phyloP scores from a whole-genome alignment of 2,888 invertebrate genomes.

The Halictus ligatus region DNA sequence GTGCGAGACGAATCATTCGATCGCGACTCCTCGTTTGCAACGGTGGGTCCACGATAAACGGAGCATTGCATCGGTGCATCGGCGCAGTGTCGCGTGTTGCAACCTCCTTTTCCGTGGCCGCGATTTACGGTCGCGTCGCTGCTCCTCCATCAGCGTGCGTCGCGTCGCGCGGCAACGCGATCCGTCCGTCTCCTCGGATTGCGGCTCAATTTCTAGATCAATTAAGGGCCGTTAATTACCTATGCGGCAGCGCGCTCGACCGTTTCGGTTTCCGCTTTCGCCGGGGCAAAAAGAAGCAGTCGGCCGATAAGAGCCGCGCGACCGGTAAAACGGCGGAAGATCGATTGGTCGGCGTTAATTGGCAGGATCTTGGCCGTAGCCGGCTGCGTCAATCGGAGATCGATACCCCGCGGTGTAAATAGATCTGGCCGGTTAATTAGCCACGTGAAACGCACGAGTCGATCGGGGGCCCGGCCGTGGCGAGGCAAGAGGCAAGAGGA shows the following conservation, averaged over 20 bases:
- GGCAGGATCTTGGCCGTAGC: constrained; percentile 61
- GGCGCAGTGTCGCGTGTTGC: background rate
- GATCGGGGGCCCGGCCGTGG: constrained; percentile 11
- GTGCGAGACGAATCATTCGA: constrained; percentile 1
- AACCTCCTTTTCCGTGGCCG: constrained; percentile 4
- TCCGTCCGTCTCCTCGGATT: background rate
- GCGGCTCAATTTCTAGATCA: constrained; percentile 33
- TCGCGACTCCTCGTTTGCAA: background rate
- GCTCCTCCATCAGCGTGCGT: constrained; percentile 8
- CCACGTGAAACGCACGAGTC: constrained; percentile 63
- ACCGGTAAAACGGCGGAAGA: constrained; percentile 65
- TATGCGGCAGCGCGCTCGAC: constrained; percentile 12
- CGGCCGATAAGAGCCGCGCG: constrained; percentile 59
- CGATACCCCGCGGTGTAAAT: constrained; percentile 75
- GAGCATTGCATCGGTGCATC: no score
- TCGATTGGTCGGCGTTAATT: constrained; percentile 76
- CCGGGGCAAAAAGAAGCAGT: constrained; percentile 18
- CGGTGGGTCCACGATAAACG: background rate
- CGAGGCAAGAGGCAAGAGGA: background rate
- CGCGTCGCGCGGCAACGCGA: background rate
- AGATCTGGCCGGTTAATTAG: constrained; percentile 76
- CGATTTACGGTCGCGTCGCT: background rate
- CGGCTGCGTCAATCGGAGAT: constrained; percentile 54
- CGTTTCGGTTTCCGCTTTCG: constrained; percentile 16
- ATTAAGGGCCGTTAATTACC: constrained; percentile 52